Conservation (phyloP, 2,888 invertebrate species). For the Pseudolycoriella hygida region DNA sequence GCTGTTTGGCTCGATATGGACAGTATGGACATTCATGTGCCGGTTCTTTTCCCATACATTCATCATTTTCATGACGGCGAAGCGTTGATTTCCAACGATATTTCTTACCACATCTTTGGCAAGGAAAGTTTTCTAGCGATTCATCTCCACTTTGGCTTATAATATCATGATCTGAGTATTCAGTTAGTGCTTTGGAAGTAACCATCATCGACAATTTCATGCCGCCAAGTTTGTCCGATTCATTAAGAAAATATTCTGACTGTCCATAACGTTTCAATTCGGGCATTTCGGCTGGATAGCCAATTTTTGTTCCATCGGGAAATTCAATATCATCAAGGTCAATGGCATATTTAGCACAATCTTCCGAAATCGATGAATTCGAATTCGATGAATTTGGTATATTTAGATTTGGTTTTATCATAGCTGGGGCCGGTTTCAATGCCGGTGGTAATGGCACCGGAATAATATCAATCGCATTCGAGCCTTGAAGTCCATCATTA, state of each 20-base stretch:
- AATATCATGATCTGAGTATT: conserved; percentile 12
- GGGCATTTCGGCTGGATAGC: conserved; percentile 10
- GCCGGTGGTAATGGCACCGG: not conserved
- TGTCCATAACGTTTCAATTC: not conserved
- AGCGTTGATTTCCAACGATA: conserved; percentile 76
- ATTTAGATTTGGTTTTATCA: not conserved
- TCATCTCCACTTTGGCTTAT: conserved; percentile 20
- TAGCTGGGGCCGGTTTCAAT: not conserved
- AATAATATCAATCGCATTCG: not conserved
- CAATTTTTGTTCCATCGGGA: conserved; percentile 29
- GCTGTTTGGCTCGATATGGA: conserved; percentile 56
- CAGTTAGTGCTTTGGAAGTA: conserved; percentile 19
- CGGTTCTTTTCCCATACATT: conserved; percentile 66
- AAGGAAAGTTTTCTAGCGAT: conserved; percentile 43
- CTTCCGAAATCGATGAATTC: conserved; percentile 21
- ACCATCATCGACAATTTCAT: not conserved
- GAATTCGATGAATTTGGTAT: not conserved
- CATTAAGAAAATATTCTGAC: not conserved
- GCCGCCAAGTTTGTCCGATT: not conserved
- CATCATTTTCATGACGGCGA: conserved; percentile 63
- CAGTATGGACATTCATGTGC: conserved; percentile 63
- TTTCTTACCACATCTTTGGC: conserved; percentile 64
- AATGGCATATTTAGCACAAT: conserved; percentile 26
- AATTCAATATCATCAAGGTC: conserved; percentile 30
- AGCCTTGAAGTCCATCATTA: not conserved